Base-by-base conservation (phyloP, 35 echinoderm and acorn worm genomes). In the Apostichopus japonicus region DNA sequence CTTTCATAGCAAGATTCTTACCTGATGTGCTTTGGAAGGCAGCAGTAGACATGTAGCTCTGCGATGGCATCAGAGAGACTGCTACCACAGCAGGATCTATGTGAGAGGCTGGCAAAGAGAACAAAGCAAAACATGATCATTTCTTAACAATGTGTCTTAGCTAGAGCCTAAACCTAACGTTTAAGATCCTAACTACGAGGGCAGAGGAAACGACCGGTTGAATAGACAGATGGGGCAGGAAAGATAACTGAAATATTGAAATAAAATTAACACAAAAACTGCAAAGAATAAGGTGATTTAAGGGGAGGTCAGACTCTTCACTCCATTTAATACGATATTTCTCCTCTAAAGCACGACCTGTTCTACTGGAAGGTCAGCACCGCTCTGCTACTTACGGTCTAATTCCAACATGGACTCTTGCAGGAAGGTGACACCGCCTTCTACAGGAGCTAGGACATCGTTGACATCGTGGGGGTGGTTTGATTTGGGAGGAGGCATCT, bases 391-490 rank as follows among this genome's bases (percentile, higher is more conserved):
- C 93, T 97, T 93, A 97, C 95, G 92, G 14, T 97, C 93, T 23
- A 93, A 92, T 62, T 97, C 96, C 10, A 97, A 24, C 94, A 97
- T 93, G 0, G 96, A 97, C 59, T 97, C 96, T 23, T 97, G 96
- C 21, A 97, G 72, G 86, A 97, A 97, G 58, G 94, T 97, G 77
- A 97, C 95, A 87, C 90, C 94, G 5, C 94, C 96, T 62, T 93
- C 80, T 11, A 95, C 96, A 4, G 94, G 72, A 0, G 94, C 96
- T 1, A 95, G 77, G 17, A 95, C 83, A 56, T 97, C 94, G 25
- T 79, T 92, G 17, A 93, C 94, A 67, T 95, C 92, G 27, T 89
- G 86, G 19, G 55, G 52, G 24, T 95, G 87, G 54, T 21, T 23
- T 6, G 62, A 23, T 53, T 93, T 93, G 8, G 91, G 72, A 7